Base-by-base conservation (phyloP, 92 coral and sea anemone species). In the Paramuricea clavata region DNA sequence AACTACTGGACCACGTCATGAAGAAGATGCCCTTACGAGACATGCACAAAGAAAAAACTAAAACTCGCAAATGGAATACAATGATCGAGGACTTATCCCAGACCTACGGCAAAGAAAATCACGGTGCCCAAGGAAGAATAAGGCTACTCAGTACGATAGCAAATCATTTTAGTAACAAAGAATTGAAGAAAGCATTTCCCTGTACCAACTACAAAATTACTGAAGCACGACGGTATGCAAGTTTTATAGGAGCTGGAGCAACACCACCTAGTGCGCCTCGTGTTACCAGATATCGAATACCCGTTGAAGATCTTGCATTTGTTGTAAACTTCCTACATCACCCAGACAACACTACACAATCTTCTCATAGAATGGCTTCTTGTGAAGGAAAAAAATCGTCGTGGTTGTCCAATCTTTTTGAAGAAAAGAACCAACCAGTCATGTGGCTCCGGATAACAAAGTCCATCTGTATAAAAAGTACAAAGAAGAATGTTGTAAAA, bases 141-240 rank as follows among this genome's bases (percentile, higher is more conserved):
- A 17, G 73, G 52, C 12, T 84, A 22, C 82, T 84, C 1, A 84
- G 82, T 62, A 70, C 72, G 8, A 49, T 74, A 8, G 82, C 88
- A 10, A 79, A 79, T 31, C 88, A 84, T 16, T 71, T 84, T 60
- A 23, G 43, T 19, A 43, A 41, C 44, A 74, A 84, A 26, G 88
- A 71, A 28, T 28, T 84, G 19, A 33, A 84, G n/a, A 56, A 56
- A 7, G 64, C 23, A 11, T 50, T 84, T 27, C 52, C 33, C 12
- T 83, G 87, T 39, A 32, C 74, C 50, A 0, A 32, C 3, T 73
- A 84, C 39, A 36, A 73, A 42, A 23, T 84, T 3, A 84, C 81
- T 1, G 62, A 73, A 74, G 88, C 88, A 12, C 59, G 76, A 33
- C 42, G 31, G 19, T 52, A 80, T 21, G 28, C 72, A 35, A 42